Conservation (phyloP, 2,113 vertebrate genomes). For the Pedionomus torquatus region DNA sequence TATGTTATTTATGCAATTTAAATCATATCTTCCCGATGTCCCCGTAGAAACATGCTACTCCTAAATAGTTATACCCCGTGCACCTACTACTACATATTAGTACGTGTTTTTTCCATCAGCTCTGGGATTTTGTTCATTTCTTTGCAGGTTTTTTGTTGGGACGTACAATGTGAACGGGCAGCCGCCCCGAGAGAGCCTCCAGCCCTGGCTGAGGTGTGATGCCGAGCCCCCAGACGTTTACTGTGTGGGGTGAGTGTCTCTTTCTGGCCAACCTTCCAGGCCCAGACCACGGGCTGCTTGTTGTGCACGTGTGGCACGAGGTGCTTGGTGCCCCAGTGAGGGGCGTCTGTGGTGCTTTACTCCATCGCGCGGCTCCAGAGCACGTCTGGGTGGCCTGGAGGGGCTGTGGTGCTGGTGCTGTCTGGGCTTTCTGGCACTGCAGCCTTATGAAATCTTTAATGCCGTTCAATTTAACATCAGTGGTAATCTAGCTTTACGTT, state of each 20-base stretch:
- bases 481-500: background rate
- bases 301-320: background rate
- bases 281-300: background rate
- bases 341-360: background rate
- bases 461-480: background rate
- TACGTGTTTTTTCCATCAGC: no score
- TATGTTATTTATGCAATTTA: background rate
- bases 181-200: slow-evolving; percentile 87
- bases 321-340: background rate
- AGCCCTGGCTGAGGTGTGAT: slow-evolving; percentile 84
- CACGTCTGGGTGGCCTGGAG: background rate
- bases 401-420: background rate
- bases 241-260: slow-evolving; percentile 87
- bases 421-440: background rate
- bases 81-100: no score
- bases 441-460: background rate
- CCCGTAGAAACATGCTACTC: background rate
- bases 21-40: background rate
- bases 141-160: slow-evolving; percentile 89
- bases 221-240: slow-evolving; percentile 89
- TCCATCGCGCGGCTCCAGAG: background rate
- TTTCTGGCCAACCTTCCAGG: background rate
- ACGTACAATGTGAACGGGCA: slow-evolving; percentile 97
- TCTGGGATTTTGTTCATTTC: background rate
- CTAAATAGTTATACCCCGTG: background rate